phyloP scores from a whole-genome alignment of 2,113 vertebrate species.

The Cheilinus undulatus region DNA sequence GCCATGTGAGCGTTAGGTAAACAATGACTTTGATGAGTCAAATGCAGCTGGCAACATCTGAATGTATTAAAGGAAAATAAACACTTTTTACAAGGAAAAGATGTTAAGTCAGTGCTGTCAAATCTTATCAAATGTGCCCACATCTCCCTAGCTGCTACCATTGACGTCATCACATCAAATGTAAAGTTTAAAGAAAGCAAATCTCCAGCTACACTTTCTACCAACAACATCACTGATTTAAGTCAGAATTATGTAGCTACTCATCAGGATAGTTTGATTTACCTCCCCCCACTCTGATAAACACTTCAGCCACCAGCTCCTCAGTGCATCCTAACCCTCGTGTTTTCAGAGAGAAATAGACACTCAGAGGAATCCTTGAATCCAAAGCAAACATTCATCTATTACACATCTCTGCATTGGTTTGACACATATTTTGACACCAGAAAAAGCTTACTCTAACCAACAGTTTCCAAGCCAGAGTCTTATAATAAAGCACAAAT shows the following conservation, averaged over 20 bases:
- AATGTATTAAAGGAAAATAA: background rate
- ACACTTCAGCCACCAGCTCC: background rate
- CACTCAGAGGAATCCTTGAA: constrained; percentile 24
- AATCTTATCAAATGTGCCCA: no score
- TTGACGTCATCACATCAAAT: no score
- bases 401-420: constrained; percentile 15
- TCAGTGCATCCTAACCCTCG: background rate
- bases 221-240: constrained; percentile 4
- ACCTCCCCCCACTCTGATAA: constrained; percentile 3
- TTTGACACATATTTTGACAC: constrained; percentile 36
- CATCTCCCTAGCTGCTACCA: no score
- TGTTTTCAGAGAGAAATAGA: background rate
- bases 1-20: background rate
- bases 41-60: background rate
- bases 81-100: no score
- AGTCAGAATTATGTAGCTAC: background rate
- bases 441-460: constrained; percentile 36
- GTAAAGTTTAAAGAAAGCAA: no score
- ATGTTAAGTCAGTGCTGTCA: no score
- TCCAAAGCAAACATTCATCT: constrained; percentile 43
- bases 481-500: constrained; percentile 36
- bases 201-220: no score
- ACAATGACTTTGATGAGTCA: background rate
- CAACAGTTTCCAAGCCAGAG: constrained; percentile 31
- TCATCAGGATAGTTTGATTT: constrained; percentile 5